Evolutionary conservation across 2,113 vertebrate genomes (phyloP).

Genomic region (Pao palembangensis): DNA sequence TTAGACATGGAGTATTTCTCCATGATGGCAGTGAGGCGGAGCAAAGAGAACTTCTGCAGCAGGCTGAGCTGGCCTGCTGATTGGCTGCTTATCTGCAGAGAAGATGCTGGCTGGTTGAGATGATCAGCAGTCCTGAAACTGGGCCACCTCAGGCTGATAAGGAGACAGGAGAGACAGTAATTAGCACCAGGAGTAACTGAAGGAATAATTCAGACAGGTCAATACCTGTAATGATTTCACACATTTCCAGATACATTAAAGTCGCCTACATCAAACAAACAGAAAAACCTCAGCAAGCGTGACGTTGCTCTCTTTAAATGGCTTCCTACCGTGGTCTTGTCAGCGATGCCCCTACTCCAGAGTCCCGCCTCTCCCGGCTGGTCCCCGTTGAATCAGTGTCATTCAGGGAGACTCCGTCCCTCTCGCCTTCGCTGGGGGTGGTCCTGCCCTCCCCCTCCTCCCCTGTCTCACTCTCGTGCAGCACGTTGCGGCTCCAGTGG

Average conservation of each 20-base stretch:
- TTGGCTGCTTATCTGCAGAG: slow-evolving; percentile 86
- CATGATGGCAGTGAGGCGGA: slow-evolving; percentile 96
- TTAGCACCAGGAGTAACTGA: background rate
- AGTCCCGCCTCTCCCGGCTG: slow-evolving; percentile 90
- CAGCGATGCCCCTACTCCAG: slow-evolving; percentile 92
- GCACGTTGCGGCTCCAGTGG: slow-evolving; percentile 86
- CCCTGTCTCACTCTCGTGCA: slow-evolving; percentile 62
- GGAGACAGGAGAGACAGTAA: slow-evolving; percentile 2
- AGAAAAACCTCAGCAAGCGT: background rate
- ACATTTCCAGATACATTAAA: no score
- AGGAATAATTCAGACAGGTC: background rate
- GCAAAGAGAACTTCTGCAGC: slow-evolving; percentile 92
- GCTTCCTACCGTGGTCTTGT: slow-evolving; percentile 85
- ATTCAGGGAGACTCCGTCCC: slow-evolving; percentile 85
- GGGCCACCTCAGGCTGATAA: slow-evolving; percentile 81
- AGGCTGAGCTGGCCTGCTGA: slow-evolving; percentile 90
- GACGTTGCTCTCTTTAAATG: no score
- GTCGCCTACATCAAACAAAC: no score
- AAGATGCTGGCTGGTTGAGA: slow-evolving; percentile 77
- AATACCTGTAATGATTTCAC: no score
- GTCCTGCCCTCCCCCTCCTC: slow-evolving; percentile 82
- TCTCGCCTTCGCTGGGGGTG: slow-evolving; percentile 86
- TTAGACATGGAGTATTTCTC: slow-evolving; percentile 95
- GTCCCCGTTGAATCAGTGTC: slow-evolving; percentile 84
- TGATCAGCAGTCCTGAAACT: slow-evolving; percentile 88